Evolutionary conservation across 2,888 invertebrate genomes (phyloP), one percentile per base, ranked within the genome.

Genomic region (Muscina levida): DNA sequence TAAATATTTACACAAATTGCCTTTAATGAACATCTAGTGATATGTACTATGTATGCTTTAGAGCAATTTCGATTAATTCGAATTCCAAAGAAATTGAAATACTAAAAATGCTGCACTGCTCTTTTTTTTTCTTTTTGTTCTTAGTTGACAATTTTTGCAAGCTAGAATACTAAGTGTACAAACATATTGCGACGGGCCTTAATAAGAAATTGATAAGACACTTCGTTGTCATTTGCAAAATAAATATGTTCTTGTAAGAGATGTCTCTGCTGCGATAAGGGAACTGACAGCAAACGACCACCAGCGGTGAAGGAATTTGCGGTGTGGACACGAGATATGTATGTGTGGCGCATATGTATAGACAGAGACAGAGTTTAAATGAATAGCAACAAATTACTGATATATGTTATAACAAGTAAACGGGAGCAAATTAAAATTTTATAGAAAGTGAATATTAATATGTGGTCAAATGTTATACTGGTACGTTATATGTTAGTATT

Each of bases 1-100:
- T 53, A n/a, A n/a, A n/a, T n/a, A n/a, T n/a, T n/a, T n/a, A n/a
- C n/a, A 48, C 53, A 22, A 53, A 53, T 53, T 24, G 53, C 3
- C 53, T 53, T 53, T 13, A 53, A 53, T 53, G 22, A 24, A 53
- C 53, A 53, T 22, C 11, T 2, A 53, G 13, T 53, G 53, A 31
- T 31, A n/a, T 37, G 37, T 37, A 4, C 5, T 37, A 6, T 10
- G n/a, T 53, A 53, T 53, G 53, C 24, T 24, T 22, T 13, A 13
- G 53, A 13, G 53, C 53, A 22, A 53, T 24, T 44, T 44, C 2
- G 5, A 10, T 44, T 8, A 4, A 44, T 13, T 11, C 2, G n/a
- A 2, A 10, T 44, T 8, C 10, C 10, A 10, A 53, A 24, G 15
- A 46, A 46, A 46, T 13, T 44, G n/a, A 44, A 44, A 44, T 31